phyloP scores from a whole-genome alignment of 2,888 invertebrate genomes.

The Blastobasis lacticolella region DNA sequence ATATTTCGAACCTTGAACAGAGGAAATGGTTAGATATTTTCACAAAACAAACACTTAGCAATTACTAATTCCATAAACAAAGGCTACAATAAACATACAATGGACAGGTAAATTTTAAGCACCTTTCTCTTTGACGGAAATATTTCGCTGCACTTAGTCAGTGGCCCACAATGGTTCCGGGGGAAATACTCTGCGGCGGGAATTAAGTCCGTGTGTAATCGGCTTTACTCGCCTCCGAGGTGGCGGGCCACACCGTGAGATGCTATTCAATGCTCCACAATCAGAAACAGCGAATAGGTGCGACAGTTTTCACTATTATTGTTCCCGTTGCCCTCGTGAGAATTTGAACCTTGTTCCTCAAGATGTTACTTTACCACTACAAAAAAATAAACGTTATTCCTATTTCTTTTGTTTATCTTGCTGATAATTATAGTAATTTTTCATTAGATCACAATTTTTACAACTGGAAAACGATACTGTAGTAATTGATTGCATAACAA shows the following conservation, averaged over 20 bases:
- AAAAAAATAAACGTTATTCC: no score
- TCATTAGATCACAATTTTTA: no score
- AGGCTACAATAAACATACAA: not conserved
- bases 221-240: conserved; percentile 44
- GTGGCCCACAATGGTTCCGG: conserved; percentile 28
- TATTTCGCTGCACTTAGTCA: conserved; percentile 26
- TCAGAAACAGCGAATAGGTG: conserved; percentile 2
- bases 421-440: no score
- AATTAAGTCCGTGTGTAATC: conserved; percentile 53
- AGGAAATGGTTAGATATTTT: no score
- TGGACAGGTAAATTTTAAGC: not conserved
- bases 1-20: no score
- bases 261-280: conserved; percentile 5
- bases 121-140: conserved; percentile 13
- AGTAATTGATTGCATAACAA: no score
- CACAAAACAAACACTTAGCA: no score
- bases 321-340: no score
- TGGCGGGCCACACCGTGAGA: conserved; percentile 1
- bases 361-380: no score
- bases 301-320: not conserved
- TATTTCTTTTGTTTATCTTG: no score
- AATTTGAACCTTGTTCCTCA: no score
- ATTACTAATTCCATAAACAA: not conserved
- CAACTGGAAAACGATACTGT: no score
- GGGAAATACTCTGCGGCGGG: conserved; percentile 32